Base-by-base conservation (phyloP, 2,113 vertebrate species). In the Pluvialis apricaria region DNA sequence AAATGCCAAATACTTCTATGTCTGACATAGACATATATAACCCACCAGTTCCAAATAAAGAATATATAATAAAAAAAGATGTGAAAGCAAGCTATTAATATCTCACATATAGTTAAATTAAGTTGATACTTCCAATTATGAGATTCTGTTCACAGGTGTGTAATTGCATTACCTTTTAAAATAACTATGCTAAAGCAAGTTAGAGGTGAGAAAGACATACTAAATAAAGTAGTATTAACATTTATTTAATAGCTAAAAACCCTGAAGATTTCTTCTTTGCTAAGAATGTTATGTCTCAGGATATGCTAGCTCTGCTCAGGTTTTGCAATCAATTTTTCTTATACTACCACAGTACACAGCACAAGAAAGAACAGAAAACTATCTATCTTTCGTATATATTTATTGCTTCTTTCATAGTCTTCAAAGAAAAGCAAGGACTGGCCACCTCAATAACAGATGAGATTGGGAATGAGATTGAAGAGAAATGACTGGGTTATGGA, bases 81-180 rank as follows among this genome's bases (percentile, higher is more conserved):
- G 4, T 47, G 36, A 71, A 70, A 88, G 25, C 4, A 85, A 81
- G 24, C 6, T 92, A 76, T 83, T 81, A 81, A 77, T 88, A 80
- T 34, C 45, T 77, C 45, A 54, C 7, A n/a, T 36, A 42, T 36
- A 42, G 5, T 62, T 90, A 83, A 80, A 82, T 49, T 75, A 83
- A 75, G 15, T 31, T 58, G 21, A 49, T 61, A 32, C 19, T 80
- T 94, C 26, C 36, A 61, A 70, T 92, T 90, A 65, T 12, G 82
- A 69, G 10, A 73, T 83, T 8, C 54, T 57, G 21, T 51, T 95
- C 49, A 71, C 52, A 86, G 44, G 26, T 92, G 29, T 76, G 19
- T 70, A 82, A 94, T 91, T 89, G 51, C 60, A 89, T 73, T 89
- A n/a, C 11, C 22, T 84, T 51, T 92, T 92, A 94, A 95, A 91